Conservation (phyloP, 2,888 invertebrate genomes). For the Mimachlamys varia region DNA sequence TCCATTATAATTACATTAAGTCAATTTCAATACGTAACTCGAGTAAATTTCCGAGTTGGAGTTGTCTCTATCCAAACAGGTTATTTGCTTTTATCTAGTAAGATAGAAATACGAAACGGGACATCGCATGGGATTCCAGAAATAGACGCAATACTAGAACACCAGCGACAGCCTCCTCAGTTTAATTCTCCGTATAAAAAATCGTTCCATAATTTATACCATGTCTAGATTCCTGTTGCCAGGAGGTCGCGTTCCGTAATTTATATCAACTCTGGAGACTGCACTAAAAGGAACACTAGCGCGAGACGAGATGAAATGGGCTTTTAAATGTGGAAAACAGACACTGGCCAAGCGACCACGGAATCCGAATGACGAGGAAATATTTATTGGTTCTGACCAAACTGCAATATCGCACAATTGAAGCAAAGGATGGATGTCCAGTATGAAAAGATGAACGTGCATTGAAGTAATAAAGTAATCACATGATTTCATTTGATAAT, state of each 20-base stretch:
- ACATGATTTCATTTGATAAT: neutral
- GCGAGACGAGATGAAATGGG: slow-evolving; percentile 4
- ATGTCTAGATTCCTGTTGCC: neutral
- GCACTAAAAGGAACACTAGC: slow-evolving; percentile 15
- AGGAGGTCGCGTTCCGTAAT: neutral
- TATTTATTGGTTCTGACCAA: neutral
- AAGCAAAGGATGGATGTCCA: neutral
- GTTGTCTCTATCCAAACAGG: neutral
- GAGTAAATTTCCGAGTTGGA: neutral
- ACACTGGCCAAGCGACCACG: neutral
- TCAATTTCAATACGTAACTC: neutral
- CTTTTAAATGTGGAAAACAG: slow-evolving; percentile 13
- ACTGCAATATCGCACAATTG: neutral
- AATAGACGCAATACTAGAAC: neutral
- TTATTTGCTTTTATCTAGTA: neutral
- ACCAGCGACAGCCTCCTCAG: neutral
- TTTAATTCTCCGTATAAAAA: neutral
- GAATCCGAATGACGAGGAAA: neutral
- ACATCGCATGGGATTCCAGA: neutral
- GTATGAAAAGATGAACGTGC: no score
- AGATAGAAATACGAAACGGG: neutral
- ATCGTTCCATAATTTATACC: neutral
- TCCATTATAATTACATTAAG: no score
- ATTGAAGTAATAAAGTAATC: neutral
- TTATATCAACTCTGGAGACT: slow-evolving; percentile 28